Conservation (phyloP, 2,113 vertebrate species). For the Phalacrocorax pelagicus region DNA sequence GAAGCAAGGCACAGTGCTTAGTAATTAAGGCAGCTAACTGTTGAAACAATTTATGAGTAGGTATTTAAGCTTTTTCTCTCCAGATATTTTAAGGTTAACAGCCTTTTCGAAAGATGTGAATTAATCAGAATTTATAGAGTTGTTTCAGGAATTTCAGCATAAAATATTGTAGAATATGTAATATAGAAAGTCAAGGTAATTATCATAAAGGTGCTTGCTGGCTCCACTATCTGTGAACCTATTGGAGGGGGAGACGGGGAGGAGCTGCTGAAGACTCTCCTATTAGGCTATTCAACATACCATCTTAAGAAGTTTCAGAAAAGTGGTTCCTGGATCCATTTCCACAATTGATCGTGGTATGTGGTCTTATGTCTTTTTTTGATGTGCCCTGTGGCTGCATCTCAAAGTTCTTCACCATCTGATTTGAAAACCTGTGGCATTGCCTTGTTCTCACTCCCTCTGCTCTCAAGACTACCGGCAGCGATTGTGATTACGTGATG, state of each 20-base stretch:
- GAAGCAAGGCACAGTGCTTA: not conserved
- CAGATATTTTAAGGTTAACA: not conserved
- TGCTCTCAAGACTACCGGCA: not conserved
- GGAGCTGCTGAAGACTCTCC: not conserved
- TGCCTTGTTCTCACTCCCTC: not conserved
- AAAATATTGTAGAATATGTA: not conserved
- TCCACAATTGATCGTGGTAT: fast-evolving
- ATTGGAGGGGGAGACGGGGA: fast-evolving
- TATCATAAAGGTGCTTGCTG: not conserved
- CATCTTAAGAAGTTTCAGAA: not conserved
- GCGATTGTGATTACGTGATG: fast-evolving
- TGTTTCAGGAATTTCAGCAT: not conserved
- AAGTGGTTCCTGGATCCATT: not conserved
- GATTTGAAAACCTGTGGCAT: not conserved
- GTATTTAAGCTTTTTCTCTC: not conserved
- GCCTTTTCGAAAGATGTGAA: not conserved
- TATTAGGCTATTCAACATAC: not conserved
- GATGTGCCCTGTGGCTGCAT: not conserved
- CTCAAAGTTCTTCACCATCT: not conserved
- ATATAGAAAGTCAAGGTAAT: not conserved
- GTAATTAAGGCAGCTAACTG: not conserved
- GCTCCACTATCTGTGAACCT: not conserved
- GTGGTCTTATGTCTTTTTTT: not conserved
- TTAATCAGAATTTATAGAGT: not conserved
- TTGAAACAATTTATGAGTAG: not conserved